Evolutionary conservation across 1,140 invertebrate genomes (phyloP), one percentile per base, ranked within the genome.

Genomic region (Eriocheir sinensis): DNA sequence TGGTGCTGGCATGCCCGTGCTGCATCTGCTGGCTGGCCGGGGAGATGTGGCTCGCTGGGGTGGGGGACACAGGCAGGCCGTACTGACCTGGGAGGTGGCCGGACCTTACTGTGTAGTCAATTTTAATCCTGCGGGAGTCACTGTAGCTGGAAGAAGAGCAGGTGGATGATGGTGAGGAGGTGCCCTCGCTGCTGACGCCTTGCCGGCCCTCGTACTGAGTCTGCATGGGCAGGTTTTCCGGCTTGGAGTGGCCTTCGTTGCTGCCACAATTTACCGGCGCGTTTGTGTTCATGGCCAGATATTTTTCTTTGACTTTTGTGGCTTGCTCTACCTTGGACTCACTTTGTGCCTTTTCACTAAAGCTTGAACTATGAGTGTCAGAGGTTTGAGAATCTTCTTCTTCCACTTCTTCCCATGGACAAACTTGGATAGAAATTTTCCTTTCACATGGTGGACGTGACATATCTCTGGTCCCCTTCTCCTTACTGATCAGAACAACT

Each of bases 71-170:
- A n/a, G 93, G 92, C 40, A 96, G 92, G 80, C 94, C 95, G 83
- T 95, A 95, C 85, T 96, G 93, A 60, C 94, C 95, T 38, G 94
- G 93, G 17, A 94, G 40, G 89, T 95, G 95, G 53, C 95, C 95
- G 40, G 93, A 94, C 30, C 95, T 94, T 38, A 95, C 95, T 40
- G 95, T 94, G 85, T 96, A 95, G 85, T 95, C 95, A n/a, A 95
- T 94, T 40, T 94, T 94, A 38, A 93, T 94, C 32, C 92, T 93
- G 72, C 89, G 91, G 36, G 94, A 92, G 90, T 95, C 88, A 40
- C 93, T 86, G 89, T 94, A 53, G 90, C 95, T 90, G 85, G 94
- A 94, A 53, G 93, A 93, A 34, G 94, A 94, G 85, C 95, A 94
- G 32, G 94, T 91, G 30, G 93, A 92, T 83, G 93, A 93, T 80